These are phyloP conservation scores for Pseudochaenichthys georgianus DNA, from an alignment of 2,797 vertebrate species.

Conservation along the genomic window DNA sequence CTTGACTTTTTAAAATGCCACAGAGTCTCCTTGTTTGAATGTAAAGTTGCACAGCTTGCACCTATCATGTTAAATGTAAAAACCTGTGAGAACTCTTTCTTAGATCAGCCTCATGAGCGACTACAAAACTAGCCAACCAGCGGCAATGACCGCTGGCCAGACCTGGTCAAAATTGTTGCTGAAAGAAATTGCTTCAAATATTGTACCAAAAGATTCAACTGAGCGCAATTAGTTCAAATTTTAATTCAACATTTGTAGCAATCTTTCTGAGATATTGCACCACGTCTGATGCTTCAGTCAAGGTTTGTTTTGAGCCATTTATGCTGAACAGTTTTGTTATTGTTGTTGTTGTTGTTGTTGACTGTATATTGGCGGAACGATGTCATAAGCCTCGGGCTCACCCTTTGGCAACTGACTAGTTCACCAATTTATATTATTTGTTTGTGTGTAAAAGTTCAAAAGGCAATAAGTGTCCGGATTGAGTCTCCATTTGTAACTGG, in stretches of 20 bases:
- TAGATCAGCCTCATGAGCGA: constrained; percentile 70
- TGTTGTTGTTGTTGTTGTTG: constrained; percentile 58
- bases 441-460: constrained; percentile 75
- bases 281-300: constrained; percentile 73
- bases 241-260: constrained; percentile 41
- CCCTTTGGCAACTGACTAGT: constrained; percentile 52
- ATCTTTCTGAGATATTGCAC: constrained; percentile 56
- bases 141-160: constrained; percentile 64
- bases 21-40: constrained; percentile 99
- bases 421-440: constrained; percentile 65
- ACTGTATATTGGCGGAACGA: constrained; percentile 68
- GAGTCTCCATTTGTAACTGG: constrained; percentile 86
- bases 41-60: constrained; percentile 99
- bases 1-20: constrained; percentile 98
- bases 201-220: constrained; percentile 14
- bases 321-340: constrained; percentile 69
- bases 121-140: constrained; percentile 73
- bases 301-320: constrained; percentile 75
- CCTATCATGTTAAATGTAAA: constrained; percentile 87
- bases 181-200: constrained; percentile 56
- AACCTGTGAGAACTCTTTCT: constrained; percentile 78
- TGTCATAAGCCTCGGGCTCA: constrained; percentile 54
- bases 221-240: constrained; percentile 16
- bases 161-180: constrained; percentile 56
- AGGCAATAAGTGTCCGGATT: constrained; percentile 86